Evolutionary conservation across 92 coral and sea anemone species (phyloP), one percentile per base, ranked within the genome.

Genomic region (Virgularia gustaviana): DNA sequence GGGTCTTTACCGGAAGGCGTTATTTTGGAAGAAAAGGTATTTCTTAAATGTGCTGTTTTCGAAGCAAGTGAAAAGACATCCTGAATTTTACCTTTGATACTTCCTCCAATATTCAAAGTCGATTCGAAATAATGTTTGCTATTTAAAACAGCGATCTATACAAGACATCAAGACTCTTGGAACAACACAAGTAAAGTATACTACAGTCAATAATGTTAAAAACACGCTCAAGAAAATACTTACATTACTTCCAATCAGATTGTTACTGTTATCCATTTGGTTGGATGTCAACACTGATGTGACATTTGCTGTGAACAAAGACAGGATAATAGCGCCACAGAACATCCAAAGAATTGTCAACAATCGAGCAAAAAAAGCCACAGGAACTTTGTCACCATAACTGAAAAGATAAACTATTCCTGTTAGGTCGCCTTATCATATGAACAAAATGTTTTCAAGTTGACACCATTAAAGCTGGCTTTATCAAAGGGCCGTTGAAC

Each of bases 321-420:
- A 83, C 2, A 62, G 61, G 10, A 83, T 71, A 6, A 83, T 70
- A n/a, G 80, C 80, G 18, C 87, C 87, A 44, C 75, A 43, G 25
- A 83, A 57, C 53, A 77, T 74, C 87, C 87, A 83, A 0, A 75
- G 44, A 11, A 83, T 77, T 22, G 87, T 41, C 44, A 83, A 78
- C 24, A 62, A 45, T 0, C 87, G 76, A 16, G 79, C 77, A 25
- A 75, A 44, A 6, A 64, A 49, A 44, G 87, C 76, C 57, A 63
- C 70, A 0, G 87, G 87, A 38, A 72, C 87, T 13, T 81, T 81
- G 45, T 83, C 87, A 34, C 87, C 87, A 35, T 83, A 83, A 22
- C 87, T 81, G 19, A 20, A 41, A 54, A 63, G 12, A 58, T 8
- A 52, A 53, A 39, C 13, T 18, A 3, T 9, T n/a, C n/a, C n/a